phyloP scores from a whole-genome alignment of 1,140 invertebrate species.

The Brachionus manjavacas region DNA sequence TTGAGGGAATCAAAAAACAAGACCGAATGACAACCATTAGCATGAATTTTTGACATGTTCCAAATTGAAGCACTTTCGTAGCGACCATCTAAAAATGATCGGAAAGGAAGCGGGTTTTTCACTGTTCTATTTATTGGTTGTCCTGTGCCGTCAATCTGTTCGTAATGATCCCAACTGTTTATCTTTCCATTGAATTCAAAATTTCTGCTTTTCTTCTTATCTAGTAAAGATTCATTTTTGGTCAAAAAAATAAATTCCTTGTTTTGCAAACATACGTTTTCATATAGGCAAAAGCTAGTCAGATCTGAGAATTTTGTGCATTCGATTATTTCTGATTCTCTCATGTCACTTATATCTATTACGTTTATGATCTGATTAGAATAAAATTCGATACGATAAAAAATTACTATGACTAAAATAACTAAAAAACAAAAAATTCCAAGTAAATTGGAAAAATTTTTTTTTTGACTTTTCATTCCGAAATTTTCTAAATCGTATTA shows the following conservation, averaged over 20 bases:
- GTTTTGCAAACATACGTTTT: not conserved
- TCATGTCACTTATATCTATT: too few relatives aligned
- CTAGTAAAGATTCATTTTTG: not conserved
- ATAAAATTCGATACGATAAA: too few relatives aligned
- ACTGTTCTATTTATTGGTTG: not conserved
- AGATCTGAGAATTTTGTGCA: not conserved
- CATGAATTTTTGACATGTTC: not conserved
- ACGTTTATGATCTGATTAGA: too few relatives aligned
- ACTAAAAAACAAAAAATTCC: too few relatives aligned
- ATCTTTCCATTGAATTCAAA: constrained; percentile 7
- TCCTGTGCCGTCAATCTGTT: not conserved
- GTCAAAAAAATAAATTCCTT: not conserved
- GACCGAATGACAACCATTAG: not conserved
- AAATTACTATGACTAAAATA: too few relatives aligned
- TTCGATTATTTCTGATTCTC: not conserved
- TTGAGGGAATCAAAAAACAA: not conserved
- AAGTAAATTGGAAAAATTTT: too few relatives aligned
- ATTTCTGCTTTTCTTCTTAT: not conserved
- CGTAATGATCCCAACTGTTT: not conserved
- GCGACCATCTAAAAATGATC: not conserved
- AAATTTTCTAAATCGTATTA: too few relatives aligned
- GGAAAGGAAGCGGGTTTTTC: not conserved
- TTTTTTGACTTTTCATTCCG: too few relatives aligned
- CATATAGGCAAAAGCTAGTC: not conserved
- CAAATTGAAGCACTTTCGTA: not conserved